Evolutionary conservation across 2,888 invertebrate genomes (phyloP), one percentile per base, ranked within the genome.

Genomic region (Ornithoptera alexandrae): DNA sequence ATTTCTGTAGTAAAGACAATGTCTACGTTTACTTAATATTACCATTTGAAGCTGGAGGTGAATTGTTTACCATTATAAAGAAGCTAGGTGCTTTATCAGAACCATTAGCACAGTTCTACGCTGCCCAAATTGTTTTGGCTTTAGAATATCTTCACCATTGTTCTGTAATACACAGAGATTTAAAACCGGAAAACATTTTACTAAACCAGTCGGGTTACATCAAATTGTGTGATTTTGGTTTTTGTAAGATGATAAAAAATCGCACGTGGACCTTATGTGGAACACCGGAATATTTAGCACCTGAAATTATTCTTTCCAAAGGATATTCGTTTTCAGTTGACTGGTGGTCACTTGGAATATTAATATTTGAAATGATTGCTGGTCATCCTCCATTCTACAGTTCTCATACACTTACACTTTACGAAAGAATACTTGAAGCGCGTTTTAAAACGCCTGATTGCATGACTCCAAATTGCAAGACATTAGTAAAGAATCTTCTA

Each of bases 231-330:
- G 98, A 99, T 89, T 97, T 98, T 82, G 98, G 99, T 65, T 98
- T 98, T 88, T 96, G 97, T 75, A 99, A 98, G 92, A 86, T 95
- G 70, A 88, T 95, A 67, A 94, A 94, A 74, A 90, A 92, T 8
- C 92, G 98, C 75, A 98, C 98, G 0, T 97, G 97, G 95, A 98
- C 98, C 0, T 85, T 98, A 67, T 98, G 98, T 84, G 98, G 98
- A 0, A 99, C 99, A 0, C 98, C 99, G 0, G 98, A 99, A 87
- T 99, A 99, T 88, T 90, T 99, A 72, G 98, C 99, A 0, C 97
- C 97, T 0, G 98, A 98, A 89, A 95, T 96, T 30, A 97, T 98
- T 74, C 93, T 97, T 74, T 96, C 96, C 53, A 97, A 97, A 85
- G 98, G 98, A 0, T 98, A 99, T 88, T 96, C 97, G 56, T 96